A percentile compares a stretch with the other conserved stretches of the same genome.
phyloP scores from a whole-genome alignment of 1,140 invertebrate genomes.

The Drosophila funebris region DNA sequence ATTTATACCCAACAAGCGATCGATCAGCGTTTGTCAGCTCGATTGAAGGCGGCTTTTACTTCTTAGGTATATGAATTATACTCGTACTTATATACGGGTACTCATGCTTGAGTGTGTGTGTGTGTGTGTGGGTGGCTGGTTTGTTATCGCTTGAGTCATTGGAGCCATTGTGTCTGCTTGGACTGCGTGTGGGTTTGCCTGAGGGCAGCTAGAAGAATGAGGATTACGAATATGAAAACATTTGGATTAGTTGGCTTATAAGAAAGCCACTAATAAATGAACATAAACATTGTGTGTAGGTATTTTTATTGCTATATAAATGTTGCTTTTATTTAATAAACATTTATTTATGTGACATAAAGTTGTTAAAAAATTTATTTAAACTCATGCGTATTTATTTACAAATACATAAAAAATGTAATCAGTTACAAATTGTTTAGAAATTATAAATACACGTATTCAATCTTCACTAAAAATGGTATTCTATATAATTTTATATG shows the following conservation, averaged over 20 bases:
- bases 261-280: conserved; percentile 13
- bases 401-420: no score
- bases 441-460: no score
- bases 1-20: conserved; percentile 68
- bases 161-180: conserved; percentile 63
- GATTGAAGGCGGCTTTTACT: conserved; percentile 34
- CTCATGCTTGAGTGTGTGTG: conserved; percentile 4
- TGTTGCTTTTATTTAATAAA: conserved; percentile 13
- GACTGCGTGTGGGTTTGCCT: conserved; percentile 67
- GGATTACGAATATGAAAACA: conserved; percentile 32
- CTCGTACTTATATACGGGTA: conserved; percentile 25
- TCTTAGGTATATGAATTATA: conserved; percentile 1
- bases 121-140: conserved; percentile 52
- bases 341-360: neutral
- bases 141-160: conserved; percentile 41
- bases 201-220: conserved; percentile 45
- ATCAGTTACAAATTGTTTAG: no score
- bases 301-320: conserved; percentile 24
- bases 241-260: conserved; percentile 25
- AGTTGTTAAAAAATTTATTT: no score
- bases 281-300: conserved; percentile 12
- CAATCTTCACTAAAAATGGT: no score
- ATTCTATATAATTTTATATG: no score
- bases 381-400: no score
- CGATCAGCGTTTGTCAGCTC: conserved; percentile 74